These are phyloP conservation scores for Pristionchus exspectatus DNA, from an alignment of 2,888 invertebrate genomes.

Conservation along the genomic window DNA sequence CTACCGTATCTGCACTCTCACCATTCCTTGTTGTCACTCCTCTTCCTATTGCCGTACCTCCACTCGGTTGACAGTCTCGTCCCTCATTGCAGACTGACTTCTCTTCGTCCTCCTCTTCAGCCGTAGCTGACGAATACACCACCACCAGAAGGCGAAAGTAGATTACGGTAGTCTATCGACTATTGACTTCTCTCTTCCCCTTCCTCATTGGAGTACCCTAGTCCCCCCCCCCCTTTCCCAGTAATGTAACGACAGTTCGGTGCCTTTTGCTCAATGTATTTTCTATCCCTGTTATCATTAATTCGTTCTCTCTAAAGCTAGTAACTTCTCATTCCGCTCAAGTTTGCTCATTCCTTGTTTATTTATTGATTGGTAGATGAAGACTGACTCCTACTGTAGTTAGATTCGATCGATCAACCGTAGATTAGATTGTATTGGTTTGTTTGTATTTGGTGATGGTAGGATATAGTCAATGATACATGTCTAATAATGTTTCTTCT, in stretches of 20 bases:
- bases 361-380: conserved; percentile 15
- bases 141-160: conserved; percentile 47
- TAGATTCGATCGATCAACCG: conserved; percentile 23
- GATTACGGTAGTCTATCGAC: conserved; percentile 35
- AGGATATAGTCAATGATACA: conserved; percentile 23
- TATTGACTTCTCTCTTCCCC: neutral
- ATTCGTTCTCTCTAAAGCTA: neutral
- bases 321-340: conserved; percentile 16
- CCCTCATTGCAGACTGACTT: conserved; percentile 47
- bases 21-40: neutral
- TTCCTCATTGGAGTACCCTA: neutral
- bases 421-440: conserved; percentile 28
- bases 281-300: neutral
- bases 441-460: conserved; percentile 20
- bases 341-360: conserved; percentile 37
- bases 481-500: conserved; percentile 19
- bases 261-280: neutral
- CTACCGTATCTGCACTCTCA: conserved; percentile 15
- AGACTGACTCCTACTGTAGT: conserved; percentile 19
- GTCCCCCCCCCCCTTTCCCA: neutral
- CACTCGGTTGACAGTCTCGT: conserved; percentile 32
- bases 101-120: neutral
- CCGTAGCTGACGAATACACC: neutral
- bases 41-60: neutral
- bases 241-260: neutral